Percentiles rank a stretch among this genome's conserved stretches.
These are phyloP conservation scores for Phyllostomus hastatus DNA, from an alignment of 2,113 vertebrate genomes.

Conservation along the genomic window DNA sequence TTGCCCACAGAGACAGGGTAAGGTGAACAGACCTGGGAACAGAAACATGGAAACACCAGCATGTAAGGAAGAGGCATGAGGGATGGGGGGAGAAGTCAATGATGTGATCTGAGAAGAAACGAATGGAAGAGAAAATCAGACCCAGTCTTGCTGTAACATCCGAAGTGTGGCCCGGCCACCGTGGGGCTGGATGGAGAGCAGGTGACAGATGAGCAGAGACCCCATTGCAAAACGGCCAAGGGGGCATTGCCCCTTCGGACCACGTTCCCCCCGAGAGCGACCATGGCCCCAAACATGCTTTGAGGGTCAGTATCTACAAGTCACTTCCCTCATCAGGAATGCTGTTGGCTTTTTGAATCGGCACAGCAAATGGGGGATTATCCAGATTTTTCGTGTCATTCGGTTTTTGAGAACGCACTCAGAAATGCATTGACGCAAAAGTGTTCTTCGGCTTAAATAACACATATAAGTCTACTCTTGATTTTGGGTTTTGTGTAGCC, in stretches of 20 bases:
- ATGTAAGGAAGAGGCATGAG: not conserved
- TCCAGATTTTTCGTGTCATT: not conserved
- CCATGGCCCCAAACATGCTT: not conserved
- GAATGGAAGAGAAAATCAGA: not conserved
- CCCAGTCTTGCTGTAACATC: not conserved
- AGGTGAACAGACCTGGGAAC: not conserved
- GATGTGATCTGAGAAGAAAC: not conserved
- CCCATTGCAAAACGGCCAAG: fast-evolving
- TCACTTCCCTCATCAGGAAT: not conserved
- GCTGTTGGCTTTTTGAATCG: not conserved
- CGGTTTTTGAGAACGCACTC: not conserved
- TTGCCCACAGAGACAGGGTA: not conserved
- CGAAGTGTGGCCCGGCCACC: not conserved
- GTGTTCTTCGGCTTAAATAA: not conserved
- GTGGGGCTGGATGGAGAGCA: not conserved
- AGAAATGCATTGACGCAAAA: not conserved
- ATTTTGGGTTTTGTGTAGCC: constrained; percentile 37
- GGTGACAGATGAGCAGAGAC: fast-evolving
- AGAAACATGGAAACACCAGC: not conserved
- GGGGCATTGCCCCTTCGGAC: not conserved
- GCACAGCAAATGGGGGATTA: not conserved
- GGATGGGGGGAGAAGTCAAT: too few species aligned
- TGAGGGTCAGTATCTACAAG: not conserved
- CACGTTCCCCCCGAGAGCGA: not conserved
- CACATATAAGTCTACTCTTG: not conserved